Percentiles rank a stretch among this genome's conserved stretches.
These are phyloP conservation scores for Mycalesis mineus DNA, from an alignment of 2,888 invertebrate species.

Conservation along the genomic window DNA sequence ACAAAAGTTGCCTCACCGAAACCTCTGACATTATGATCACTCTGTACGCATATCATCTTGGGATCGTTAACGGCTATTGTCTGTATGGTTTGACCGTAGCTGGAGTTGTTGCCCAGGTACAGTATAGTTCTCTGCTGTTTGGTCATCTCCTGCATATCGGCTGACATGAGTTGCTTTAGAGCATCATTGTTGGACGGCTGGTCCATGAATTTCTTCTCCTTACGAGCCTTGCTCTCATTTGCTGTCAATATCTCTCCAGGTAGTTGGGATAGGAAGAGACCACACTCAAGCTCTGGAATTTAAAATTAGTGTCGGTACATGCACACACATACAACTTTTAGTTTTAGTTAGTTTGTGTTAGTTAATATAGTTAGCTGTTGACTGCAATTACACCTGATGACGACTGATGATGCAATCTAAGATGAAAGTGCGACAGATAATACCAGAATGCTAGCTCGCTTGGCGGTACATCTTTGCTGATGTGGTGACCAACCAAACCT, in stretches of 20 bases:
- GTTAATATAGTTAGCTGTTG: too few species aligned
- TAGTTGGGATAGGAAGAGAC: slow-evolving; percentile 53
- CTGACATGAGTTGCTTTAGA: slow-evolving; percentile 63
- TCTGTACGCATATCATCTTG: slow-evolving; percentile 42
- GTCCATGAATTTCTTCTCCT: slow-evolving; percentile 45
- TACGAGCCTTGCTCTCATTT: slow-evolving; percentile 43
- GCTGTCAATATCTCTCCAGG: slow-evolving; percentile 56
- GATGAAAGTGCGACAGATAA: too few species aligned
- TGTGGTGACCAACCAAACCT: too few species aligned
- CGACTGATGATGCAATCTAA: too few species aligned
- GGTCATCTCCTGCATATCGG: slow-evolving; percentile 52
- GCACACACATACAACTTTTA: too few species aligned
- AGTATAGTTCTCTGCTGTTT: slow-evolving; percentile 64
- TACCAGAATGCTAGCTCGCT: too few species aligned
- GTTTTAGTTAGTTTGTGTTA: too few species aligned
- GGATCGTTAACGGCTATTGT: slow-evolving; percentile 62
- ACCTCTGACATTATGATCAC: slow-evolving; percentile 40
- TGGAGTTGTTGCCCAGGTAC: slow-evolving; percentile 55
- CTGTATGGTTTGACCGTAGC: slow-evolving; percentile 63
- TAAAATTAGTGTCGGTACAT: not conserved
- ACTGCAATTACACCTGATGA: too few species aligned
- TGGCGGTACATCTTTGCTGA: too few species aligned
- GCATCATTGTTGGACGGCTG: slow-evolving; percentile 54
- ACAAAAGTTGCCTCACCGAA: slow-evolving; percentile 41
- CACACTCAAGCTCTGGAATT: slow-evolving; percentile 49